Conservation (phyloP, 2,797 vertebrate species). For the Rallus crepitans region DNA sequence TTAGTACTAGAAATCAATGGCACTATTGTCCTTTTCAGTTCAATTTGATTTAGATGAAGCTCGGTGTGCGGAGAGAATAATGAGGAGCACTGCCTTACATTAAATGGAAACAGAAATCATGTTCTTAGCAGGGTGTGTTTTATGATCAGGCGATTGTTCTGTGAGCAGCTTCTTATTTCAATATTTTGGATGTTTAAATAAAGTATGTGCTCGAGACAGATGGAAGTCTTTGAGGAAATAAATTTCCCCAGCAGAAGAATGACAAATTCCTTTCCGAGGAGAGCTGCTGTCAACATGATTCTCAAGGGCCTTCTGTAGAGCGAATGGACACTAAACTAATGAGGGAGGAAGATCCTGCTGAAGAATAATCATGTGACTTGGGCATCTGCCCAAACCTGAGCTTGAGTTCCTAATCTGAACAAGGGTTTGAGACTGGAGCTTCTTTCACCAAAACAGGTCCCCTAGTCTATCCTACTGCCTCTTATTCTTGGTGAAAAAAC, state of each 20-base stretch:
- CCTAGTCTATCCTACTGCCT: not conserved
- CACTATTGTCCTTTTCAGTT: conserved; percentile 68
- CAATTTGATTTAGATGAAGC: conserved; percentile 68
- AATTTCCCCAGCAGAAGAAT: not conserved
- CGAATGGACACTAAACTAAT: not conserved
- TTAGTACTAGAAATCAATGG: conserved; percentile 70
- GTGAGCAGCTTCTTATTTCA: conserved; percentile 38
- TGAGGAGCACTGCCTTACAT: conserved; percentile 39
- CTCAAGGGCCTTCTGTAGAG: not conserved
- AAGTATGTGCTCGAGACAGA: conserved; percentile 20
- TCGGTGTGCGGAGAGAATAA: conserved; percentile 46
- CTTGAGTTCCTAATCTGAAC: not conserved
- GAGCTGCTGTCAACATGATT: not conserved
- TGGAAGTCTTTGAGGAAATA: conserved; percentile 6
- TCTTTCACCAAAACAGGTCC: not conserved
- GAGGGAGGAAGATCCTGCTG: not conserved
- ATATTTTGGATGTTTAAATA: conserved; percentile 63
- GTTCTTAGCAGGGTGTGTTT: conserved; percentile 58
- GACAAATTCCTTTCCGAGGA: not conserved
- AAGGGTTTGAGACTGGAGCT: not conserved
- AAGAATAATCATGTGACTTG: not conserved
- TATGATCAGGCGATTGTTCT: conserved; percentile 55
- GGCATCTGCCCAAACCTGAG: not conserved
- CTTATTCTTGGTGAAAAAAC: not conserved
- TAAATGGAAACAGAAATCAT: conserved; percentile 67